Conservation (phyloP, 2,888 invertebrate species). For the Andrena hattorfiana region DNA sequence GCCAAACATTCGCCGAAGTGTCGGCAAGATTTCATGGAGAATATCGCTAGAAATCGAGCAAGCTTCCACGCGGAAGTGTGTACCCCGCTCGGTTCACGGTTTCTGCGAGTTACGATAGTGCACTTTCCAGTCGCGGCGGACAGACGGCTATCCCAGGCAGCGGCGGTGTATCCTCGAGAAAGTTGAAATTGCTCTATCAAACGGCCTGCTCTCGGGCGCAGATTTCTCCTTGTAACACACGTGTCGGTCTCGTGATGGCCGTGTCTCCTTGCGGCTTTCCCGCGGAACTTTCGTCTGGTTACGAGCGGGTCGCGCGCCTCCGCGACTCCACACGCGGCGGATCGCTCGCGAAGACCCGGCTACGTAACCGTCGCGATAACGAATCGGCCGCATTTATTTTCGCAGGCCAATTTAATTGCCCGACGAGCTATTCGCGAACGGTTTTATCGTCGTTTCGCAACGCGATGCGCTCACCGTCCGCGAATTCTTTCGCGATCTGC, state of each 20-base stretch:
- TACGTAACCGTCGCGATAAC: not conserved
- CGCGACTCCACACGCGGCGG: slow-evolving; percentile 8
- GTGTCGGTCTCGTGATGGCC: slow-evolving; percentile 57
- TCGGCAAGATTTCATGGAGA: not conserved
- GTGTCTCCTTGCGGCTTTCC: slow-evolving; percentile 60
- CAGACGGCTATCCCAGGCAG: slow-evolving; percentile 43
- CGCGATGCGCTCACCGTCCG: no score
- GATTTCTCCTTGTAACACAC: slow-evolving; percentile 69
- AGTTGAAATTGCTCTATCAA: slow-evolving; percentile 74
- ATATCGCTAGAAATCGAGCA: slow-evolving; percentile 1
- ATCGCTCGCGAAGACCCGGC: not conserved
- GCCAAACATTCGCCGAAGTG: not conserved
- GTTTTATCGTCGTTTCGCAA: no score
- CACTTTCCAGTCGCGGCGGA: slow-evolving; percentile 57
- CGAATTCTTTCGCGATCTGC: no score
- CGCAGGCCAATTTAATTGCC: not conserved
- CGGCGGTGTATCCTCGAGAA: slow-evolving; percentile 66
- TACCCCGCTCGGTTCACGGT: slow-evolving; percentile 11
- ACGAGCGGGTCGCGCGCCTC: slow-evolving; percentile 22
- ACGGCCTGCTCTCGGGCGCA: slow-evolving; percentile 53
- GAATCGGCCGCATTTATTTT: not conserved
- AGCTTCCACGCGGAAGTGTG: slow-evolving; percentile 28
- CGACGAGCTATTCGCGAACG: no score
- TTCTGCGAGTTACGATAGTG: slow-evolving; percentile 24
- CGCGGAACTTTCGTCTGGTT: slow-evolving; percentile 68